Base-by-base conservation (phyloP, 2,113 vertebrate species). In the Apeltes quadracus region DNA sequence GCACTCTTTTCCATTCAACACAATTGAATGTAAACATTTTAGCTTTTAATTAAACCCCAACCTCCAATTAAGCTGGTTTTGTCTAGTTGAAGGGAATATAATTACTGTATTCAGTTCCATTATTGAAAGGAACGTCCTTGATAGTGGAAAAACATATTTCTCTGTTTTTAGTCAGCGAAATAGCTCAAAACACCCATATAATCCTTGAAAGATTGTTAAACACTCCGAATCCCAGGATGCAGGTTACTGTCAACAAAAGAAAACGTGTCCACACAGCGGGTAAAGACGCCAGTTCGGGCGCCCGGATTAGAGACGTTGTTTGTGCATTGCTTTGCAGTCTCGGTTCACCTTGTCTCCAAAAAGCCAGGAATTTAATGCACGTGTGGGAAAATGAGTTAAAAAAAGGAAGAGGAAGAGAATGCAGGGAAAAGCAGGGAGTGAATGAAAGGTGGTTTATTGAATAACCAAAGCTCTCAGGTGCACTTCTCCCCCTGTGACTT, bases 381-480 rank as follows among this genome's bases (percentile, higher is more conserved):
- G 4, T 39, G 4, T 29, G 23, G 44, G 61, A 74, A 72, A 87
- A 63, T 43, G 75, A 76, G 84, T 84, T 69, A 39, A 38, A 66
- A 63, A 43, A 64, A 64, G 70, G 61, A 67, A 43, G 25, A 66
- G 15, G 27, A 54, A 57, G 18, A 72, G 57, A 73, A 61, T 34
- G 66, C 12, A 53, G 38, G 63, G 41, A 64, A 72, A 46, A 64
- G 48, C 32, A 61, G 46, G 32, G n/a, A 87, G 75, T 82, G 80
- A 84, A 85, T 86, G 68, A 90, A 88, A 77, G 75, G 70, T 70
- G 63, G 44, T 87, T 88, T 87, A 92, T 90, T 88, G 81, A 91
- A 92, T 89, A 87, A 82, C 34, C 61, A 85, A 87, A 85, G 87
- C 87, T 92, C 83, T 84, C 79, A 90, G 87, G 88, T 92, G 78